Percentiles rank a stretch among this genome's conserved stretches.
These are phyloP conservation scores for Zaprionus ornatus DNA, from an alignment of 1,140 invertebrate genomes.

Conservation along the genomic window DNA sequence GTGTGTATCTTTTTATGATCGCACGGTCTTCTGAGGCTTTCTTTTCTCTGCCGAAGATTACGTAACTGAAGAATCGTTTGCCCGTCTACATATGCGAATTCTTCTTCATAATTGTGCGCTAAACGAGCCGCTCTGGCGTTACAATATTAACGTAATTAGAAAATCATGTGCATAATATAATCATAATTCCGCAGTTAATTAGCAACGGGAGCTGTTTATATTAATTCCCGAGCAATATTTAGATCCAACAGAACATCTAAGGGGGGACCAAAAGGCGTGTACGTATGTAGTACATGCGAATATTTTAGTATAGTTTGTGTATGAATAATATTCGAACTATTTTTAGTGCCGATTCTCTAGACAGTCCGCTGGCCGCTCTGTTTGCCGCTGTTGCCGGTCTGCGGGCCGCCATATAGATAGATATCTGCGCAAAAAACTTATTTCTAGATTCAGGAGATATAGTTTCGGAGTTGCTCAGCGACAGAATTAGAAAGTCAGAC, in stretches of 20 bases:
- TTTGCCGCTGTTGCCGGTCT: slow-evolving; percentile 22
- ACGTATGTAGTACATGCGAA: slow-evolving; percentile 24
- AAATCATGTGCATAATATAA: slow-evolving; percentile 10
- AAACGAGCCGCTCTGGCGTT: slow-evolving; percentile 9
- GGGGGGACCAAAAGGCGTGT: neutral
- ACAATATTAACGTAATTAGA: neutral
- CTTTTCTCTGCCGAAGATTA: slow-evolving; percentile 55
- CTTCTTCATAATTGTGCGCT: slow-evolving; percentile 57
- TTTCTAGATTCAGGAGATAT: neutral
- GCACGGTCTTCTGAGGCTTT: slow-evolving; percentile 38
- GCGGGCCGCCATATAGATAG: slow-evolving; percentile 8
- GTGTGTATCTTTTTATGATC: slow-evolving; percentile 71
- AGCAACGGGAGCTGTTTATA: slow-evolving; percentile 11
- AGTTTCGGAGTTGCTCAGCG: neutral
- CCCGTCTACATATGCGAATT: slow-evolving; percentile 20
- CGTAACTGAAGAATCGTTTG: slow-evolving; percentile 55
- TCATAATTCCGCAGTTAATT: slow-evolving; percentile 37
- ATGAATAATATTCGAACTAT: slow-evolving; percentile 78
- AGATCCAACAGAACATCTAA: no score
- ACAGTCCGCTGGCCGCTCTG: slow-evolving; percentile 26
- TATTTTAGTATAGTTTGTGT: slow-evolving; percentile 52
- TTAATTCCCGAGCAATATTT: neutral
- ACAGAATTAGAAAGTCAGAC: neutral
- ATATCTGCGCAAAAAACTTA: slow-evolving; percentile 23
- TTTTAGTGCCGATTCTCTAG: slow-evolving; percentile 65